phyloP scores from a whole-genome alignment of 2,797 vertebrate genomes.

The Tolypeutes matacus region DNA sequence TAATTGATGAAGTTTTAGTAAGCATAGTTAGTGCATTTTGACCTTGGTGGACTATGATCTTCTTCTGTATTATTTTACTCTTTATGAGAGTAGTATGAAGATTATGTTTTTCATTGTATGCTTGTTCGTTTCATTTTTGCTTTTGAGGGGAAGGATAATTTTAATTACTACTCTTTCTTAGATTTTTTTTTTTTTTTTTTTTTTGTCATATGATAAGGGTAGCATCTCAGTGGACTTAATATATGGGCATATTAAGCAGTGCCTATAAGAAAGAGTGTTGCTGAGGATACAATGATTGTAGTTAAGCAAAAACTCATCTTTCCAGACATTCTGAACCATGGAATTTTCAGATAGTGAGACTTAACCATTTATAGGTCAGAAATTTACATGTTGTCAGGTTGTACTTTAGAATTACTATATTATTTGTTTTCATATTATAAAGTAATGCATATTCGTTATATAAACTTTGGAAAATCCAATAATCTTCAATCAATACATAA shows the following conservation, averaged over 20 bases:
- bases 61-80: background rate
- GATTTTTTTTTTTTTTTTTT: background rate
- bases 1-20: background rate
- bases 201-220: background rate
- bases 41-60: background rate
- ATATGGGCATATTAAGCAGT: background rate
- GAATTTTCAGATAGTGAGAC: background rate
- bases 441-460: background rate
- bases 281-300: background rate
- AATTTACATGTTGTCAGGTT: background rate
- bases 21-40: background rate
- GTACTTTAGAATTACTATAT: background rate
- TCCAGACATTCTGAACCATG: slow-evolving; percentile 12
- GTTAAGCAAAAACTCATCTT: background rate
- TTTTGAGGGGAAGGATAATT: background rate
- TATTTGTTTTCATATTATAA: slow-evolving; percentile 8
- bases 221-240: background rate
- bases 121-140: background rate
- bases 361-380: background rate
- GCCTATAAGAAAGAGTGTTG: background rate
- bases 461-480: background rate
- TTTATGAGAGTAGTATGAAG: background rate
- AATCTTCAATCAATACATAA: background rate
- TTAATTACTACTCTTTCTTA: background rate
- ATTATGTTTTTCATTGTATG: background rate